Evolutionary conservation across 2,113 vertebrate genomes (phyloP), one percentile per base, ranked within the genome.

Genomic region (Gasterosteus aculeatus): DNA sequence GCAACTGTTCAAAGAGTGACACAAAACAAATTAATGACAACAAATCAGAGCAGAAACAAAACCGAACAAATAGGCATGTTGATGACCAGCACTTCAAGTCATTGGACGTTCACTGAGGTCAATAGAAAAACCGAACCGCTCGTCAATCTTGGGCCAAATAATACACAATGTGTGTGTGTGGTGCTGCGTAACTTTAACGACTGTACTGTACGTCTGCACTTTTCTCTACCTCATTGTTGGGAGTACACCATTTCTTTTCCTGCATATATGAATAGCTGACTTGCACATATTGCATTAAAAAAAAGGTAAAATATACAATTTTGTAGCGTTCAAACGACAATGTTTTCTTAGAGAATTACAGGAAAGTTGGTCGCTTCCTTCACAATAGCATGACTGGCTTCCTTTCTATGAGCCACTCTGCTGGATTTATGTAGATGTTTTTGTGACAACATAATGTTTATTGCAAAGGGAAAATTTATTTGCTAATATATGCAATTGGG

Each of bases 201-300:
- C 44, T 74, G 26, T 29, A 59, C 26, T 53, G 60, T 49, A 61
- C 35, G 38, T 72, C 69, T 72, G 61, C 76, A 75, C 72, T 26
- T 76, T 78, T 46, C n/a, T 73, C 81, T 87, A 89, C 85, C 85
- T 89, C 82, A 57, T 54, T 69, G 31, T 35, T 29, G 26, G 69
- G 29, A 18, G 31, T 10, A 33, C 3, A 16, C 35, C 12, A 75
- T 82, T 64, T 31, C 16, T 47, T 71, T 39, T 7, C 49, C 42
- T 11, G 10, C 56, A 46, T 65, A 38, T 18, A 7, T 6, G 39
- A 70, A 15, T 31, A 67, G 33, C 33, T 35, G 22, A 42, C 41
- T 69, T 5, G 46, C 4, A 35, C 49, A 44, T 11, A 0, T 4
- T 46, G 38, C n/a, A 62, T 69, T 29, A 46, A 38, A 31, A 19